phyloP scores from a whole-genome alignment of 2,888 invertebrate genomes.

The Andricus curvator region DNA sequence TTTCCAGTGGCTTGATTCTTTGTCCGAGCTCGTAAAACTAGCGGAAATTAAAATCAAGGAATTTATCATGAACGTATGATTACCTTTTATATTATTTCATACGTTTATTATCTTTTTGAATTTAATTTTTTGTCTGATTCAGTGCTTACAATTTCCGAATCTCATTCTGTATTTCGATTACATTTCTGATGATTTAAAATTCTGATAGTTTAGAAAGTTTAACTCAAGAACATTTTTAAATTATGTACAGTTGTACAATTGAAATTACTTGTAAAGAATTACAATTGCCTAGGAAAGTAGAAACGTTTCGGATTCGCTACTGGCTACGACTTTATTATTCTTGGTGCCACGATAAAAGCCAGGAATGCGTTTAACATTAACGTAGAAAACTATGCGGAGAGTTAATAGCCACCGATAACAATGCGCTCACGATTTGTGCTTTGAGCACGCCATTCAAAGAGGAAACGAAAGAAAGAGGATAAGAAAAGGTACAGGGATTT shows the following conservation, averaged over 20 bases:
- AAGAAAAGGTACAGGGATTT: constrained; percentile 20
- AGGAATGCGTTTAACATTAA: constrained; percentile 67
- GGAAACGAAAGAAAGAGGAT: constrained; percentile 27
- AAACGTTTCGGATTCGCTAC: constrained; percentile 16
- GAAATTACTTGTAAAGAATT: background rate
- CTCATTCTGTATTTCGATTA: too few relatives aligned
- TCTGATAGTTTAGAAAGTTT: background rate
- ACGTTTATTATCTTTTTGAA: constrained; percentile 5
- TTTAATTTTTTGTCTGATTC: background rate
- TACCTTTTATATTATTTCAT: constrained; percentile 37
- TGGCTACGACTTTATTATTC: constrained; percentile 27
- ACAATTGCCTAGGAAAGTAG: background rate
- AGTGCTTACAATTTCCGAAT: too few relatives aligned
- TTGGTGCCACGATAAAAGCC: constrained; percentile 62
- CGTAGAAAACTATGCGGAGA: constrained; percentile 69
- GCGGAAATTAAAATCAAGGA: constrained; percentile 37
- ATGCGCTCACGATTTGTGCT: constrained; percentile 58
- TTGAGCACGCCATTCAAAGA: constrained; percentile 46
- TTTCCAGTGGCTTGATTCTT: constrained; percentile 42
- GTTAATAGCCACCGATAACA: constrained; percentile 57
- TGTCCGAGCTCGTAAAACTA: constrained; percentile 50
- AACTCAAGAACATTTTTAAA: background rate
- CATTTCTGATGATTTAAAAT: background rate
- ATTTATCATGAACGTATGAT: constrained; percentile 21
- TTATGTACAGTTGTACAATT: background rate